Conservation (phyloP, 2,888 invertebrate species). For the Falcaria lacertinaria region DNA sequence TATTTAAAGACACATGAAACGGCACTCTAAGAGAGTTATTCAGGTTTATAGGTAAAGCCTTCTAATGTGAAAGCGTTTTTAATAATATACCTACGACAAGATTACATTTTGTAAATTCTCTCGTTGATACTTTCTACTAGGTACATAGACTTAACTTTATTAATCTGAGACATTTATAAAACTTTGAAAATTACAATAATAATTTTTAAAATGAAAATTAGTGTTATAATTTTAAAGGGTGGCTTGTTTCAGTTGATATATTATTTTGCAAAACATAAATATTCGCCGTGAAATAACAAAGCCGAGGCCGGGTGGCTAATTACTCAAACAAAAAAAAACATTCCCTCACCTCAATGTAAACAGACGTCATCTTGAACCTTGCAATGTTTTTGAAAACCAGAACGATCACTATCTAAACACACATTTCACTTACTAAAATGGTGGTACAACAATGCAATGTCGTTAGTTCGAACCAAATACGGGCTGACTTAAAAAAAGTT, state of each 20-base stretch:
- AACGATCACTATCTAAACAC: conserved; percentile 57
- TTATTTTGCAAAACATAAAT: conserved; percentile 4
- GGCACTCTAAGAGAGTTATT: conserved; percentile 1
- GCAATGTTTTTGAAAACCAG: conserved; percentile 47
- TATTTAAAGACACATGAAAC: background rate
- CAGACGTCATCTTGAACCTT: conserved; percentile 63
- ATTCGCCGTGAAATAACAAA: conserved; percentile 24
- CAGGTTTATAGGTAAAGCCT: conserved; percentile 1
- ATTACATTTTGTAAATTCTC: background rate
- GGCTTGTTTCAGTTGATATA: background rate
- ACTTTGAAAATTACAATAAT: too few relatives aligned
- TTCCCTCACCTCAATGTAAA: conserved; percentile 74
- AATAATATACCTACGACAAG: background rate
- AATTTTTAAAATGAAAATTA: too few relatives aligned
- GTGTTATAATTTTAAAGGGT: background rate
- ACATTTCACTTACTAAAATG: conserved; percentile 49
- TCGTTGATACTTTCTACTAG: background rate
- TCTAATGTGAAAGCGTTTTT: background rate
- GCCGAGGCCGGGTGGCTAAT: conserved; percentile 40
- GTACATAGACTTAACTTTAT: too few relatives aligned
- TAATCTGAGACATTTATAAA: too few relatives aligned
- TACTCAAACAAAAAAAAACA: conserved; percentile 63
- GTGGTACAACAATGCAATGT: background rate
- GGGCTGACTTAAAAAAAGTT: conserved; percentile 16
- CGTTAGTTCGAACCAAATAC: conserved; percentile 6